Base-by-base conservation (phyloP, 2,113 vertebrate genomes). In the Spheniscus mendiculus region DNA sequence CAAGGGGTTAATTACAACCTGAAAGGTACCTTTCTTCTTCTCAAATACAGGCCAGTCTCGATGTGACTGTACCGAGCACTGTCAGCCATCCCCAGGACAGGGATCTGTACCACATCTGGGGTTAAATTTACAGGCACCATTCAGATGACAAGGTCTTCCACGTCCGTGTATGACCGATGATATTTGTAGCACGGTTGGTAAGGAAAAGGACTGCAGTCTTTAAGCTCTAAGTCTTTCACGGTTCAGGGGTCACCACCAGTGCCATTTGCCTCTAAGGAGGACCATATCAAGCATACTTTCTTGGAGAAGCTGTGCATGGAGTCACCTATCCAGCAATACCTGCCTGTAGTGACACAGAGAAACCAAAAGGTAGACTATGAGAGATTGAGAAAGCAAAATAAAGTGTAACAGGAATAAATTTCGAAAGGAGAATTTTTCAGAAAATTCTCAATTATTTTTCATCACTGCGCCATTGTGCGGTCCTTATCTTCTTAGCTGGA, bases 81-180 rank as follows among this genome's bases (percentile, higher is more conserved):
- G 3, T 9, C 12, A 53, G 34, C 34, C 34, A 18, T 15, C 26
- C 52, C 36, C 44, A 58, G 22, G 55, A 26, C n/a, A 47, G 11
- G 17, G 44, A 45, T 32, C 18, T 3, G 1, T 6, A 29, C 36
- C 22, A 7, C 52, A 29, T 9, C 5, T 3, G 21, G 47, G 15
- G 16, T 36, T 36, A 9, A 27, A 27, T 6, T 36, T 23, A 44
- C 61, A 79, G 38, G 23, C 17, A 29, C 49, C 45, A 11, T 30
- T 26, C 59, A 27, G 7, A 56, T 15, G 15, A n/a, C 42, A 73
- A 49, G 15, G 38, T 29, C 34, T 52, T 50, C 62, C 38, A 34
- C 2, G 1, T 9, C 36, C 18, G 0, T 8, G 5, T 22, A 2
- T 16, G 70, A 63, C 34, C 11, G 6, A 16, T 11, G 21, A 15